A percentile compares a stretch with the other conserved stretches of the same genome.
Conservation (phyloP, 2,797 vertebrate genomes). For the Poecile montanus region DNA sequence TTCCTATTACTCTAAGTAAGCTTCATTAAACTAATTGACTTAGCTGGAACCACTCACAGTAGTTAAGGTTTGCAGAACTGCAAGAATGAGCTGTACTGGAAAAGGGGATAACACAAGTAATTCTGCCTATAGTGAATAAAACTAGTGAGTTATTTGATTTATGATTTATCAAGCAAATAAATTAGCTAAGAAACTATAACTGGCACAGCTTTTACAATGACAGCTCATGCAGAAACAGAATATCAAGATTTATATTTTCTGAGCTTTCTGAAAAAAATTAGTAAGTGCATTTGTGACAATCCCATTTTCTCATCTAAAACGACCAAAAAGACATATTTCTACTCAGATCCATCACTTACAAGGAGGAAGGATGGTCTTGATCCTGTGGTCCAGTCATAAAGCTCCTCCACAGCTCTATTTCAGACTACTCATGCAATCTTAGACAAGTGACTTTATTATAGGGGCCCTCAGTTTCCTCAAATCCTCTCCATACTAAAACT, state of each 20-base stretch:
- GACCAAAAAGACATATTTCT: background rate
- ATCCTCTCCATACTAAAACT: background rate
- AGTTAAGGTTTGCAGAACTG: background rate
- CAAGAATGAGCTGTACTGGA: background rate
- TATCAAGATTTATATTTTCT: background rate
- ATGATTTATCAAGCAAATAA: background rate
- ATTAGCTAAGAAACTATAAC: background rate
- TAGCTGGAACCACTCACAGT: background rate
- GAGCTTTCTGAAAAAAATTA: background rate
- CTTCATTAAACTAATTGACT: constrained; percentile 9
- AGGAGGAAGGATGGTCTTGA: background rate
- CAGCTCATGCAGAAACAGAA: background rate
- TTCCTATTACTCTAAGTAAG: background rate
- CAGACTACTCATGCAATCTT: background rate
- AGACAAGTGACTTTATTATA: background rate
- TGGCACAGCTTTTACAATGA: background rate
- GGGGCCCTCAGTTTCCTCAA: background rate
- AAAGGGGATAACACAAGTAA: background rate
- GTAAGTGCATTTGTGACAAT: background rate
- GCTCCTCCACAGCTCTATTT: background rate
- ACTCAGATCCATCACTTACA: background rate
- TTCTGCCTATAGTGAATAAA: background rate
- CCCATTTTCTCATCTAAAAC: background rate
- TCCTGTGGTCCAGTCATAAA: background rate
- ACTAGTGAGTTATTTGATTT: background rate